phyloP scores from a whole-genome alignment of 2,888 invertebrate genomes.

The Vanessa cardui region DNA sequence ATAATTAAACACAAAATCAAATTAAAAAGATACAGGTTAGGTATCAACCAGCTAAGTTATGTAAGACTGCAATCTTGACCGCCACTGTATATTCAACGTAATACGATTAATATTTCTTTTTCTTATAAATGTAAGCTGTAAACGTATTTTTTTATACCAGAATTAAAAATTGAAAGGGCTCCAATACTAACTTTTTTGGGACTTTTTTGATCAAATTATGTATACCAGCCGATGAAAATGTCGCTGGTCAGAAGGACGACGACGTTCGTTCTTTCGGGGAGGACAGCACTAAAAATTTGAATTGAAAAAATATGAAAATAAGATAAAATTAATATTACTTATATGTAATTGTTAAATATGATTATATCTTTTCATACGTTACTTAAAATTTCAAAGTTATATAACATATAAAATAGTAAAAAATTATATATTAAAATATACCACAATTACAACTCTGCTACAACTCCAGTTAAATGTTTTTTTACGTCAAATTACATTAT shows the following conservation, averaged over 20 bases:
- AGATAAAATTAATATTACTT: background rate
- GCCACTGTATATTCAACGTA: conserved; percentile 37
- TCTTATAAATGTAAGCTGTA: background rate
- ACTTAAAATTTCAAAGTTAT: too few relatives aligned
- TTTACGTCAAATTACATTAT: too few relatives aligned
- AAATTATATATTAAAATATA: too few relatives aligned
- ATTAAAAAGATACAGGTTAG: conserved; percentile 63
- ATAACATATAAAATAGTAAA: too few relatives aligned
- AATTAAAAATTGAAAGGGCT: conserved; percentile 5
- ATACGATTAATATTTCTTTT: conserved; percentile 1
- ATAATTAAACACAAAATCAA: conserved; percentile 45
- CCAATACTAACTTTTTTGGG: conserved; percentile 69
- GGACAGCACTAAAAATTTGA: conserved; percentile 54
- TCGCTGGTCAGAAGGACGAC: conserved; percentile 64
- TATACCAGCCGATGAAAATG: conserved; percentile 72
- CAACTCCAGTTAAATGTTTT: too few relatives aligned
- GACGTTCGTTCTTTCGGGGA: conserved; percentile 46
- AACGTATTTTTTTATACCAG: background rate
- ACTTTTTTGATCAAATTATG: conserved; percentile 59
- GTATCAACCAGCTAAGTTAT: conserved; percentile 60
- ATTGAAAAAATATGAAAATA: background rate
- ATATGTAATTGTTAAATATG: background rate
- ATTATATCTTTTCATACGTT: background rate
- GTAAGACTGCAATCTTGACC: conserved; percentile 66
- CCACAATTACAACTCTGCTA: too few relatives aligned